Conservation (phyloP, 2,113 vertebrate species). For the Antidorcas marsupialis region DNA sequence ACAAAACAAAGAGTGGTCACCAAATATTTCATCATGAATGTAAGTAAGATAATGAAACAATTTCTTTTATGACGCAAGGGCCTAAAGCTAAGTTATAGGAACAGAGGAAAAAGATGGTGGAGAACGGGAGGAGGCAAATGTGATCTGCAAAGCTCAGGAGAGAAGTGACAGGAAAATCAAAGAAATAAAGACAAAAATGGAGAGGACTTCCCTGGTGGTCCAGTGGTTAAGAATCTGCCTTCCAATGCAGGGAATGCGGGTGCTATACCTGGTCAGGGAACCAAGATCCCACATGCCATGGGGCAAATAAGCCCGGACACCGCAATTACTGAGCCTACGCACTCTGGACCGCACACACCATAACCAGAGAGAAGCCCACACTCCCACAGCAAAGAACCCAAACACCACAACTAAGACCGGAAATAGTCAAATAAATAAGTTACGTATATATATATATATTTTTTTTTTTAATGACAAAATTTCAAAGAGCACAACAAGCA, state of each 20-base stretch:
- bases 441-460: neutral
- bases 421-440: neutral
- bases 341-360: neutral
- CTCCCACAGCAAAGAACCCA: neutral
- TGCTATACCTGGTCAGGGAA: neutral
- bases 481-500: neutral
- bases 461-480: neutral
- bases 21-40: neutral
- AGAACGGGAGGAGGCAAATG: neutral
- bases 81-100: neutral
- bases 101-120: neutral
- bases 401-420: neutral
- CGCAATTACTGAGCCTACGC: neutral
- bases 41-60: neutral
- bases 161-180: neutral
- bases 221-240: neutral
- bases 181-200: neutral
- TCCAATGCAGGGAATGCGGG: neutral
- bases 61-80: neutral
- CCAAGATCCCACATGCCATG: neutral
- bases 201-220: neutral
- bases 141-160: neutral
- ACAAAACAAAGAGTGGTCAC: neutral
- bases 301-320: neutral
- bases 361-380: neutral